Conservation (phyloP, 2,797 vertebrate species). For the Pterois miles region DNA sequence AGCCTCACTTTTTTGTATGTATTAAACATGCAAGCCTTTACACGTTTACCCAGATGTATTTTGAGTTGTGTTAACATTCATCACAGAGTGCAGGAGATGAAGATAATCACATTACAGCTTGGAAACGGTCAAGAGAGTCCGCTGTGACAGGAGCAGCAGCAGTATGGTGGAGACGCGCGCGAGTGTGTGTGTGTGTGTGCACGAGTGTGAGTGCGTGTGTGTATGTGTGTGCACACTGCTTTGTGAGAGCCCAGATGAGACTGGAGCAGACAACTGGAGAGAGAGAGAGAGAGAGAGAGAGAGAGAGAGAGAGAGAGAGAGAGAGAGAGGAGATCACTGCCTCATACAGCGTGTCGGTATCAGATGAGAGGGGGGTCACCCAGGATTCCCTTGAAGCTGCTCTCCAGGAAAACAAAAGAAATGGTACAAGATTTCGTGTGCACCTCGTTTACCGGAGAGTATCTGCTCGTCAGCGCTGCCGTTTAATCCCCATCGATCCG, state of each 20-base stretch:
- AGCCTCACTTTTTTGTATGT: constrained; percentile 43
- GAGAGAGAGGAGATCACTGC: constrained; percentile 12
- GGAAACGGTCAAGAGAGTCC: constrained; percentile 23
- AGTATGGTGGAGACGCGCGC: background rate
- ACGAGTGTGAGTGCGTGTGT: background rate
- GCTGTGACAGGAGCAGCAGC: constrained; percentile 13
- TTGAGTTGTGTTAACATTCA: constrained; percentile 4
- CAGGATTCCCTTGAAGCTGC: constrained; percentile 72
- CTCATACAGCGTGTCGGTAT: constrained; percentile 57
- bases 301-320: too few species aligned
- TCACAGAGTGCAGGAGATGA: constrained; percentile 1
- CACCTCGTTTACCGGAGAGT: constrained; percentile 24
- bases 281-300: background rate
- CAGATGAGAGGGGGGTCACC: constrained; percentile 68
- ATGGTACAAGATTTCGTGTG: constrained; percentile 28
- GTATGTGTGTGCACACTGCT: background rate
- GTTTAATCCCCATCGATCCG: constrained; percentile 22
- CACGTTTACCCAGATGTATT: background rate
- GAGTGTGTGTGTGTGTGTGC: background rate
- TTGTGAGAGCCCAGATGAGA: constrained; percentile 45
- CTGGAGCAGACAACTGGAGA: constrained; percentile 47
- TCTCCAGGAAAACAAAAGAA: constrained; percentile 44
- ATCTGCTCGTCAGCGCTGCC: constrained; percentile 20
- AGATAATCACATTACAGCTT: constrained; percentile 29
- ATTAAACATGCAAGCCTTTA: background rate